These are phyloP conservation scores for Buteo buteo DNA, from an alignment of 2,113 vertebrate genomes.

Conservation along the genomic window DNA sequence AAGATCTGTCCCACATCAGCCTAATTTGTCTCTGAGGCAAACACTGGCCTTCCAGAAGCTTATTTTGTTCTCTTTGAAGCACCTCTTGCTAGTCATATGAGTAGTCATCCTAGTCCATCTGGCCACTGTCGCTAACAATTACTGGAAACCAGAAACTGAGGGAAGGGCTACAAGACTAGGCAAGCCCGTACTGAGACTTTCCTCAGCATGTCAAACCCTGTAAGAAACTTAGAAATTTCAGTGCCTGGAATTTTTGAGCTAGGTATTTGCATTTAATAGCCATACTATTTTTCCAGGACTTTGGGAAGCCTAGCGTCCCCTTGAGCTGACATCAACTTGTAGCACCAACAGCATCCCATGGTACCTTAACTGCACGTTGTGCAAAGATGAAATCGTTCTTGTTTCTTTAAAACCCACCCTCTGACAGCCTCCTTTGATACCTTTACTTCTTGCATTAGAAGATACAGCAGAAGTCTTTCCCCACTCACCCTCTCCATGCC, in stretches of 20 bases:
- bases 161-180: background rate
- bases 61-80: background rate
- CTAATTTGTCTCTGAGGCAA: background rate
- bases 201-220: background rate
- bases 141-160: background rate
- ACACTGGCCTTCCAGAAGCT: background rate
- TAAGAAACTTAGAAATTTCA: background rate
- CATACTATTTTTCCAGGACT: background rate
- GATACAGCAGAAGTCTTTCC: background rate
- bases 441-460: background rate
- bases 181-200: background rate
- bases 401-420: background rate
- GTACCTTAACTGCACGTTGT: accelerated
- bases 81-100: background rate
- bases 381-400: accelerated
- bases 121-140: background rate
- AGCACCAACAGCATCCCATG: background rate
- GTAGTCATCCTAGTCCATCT: background rate
- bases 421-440: background rate
- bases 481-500: background rate
- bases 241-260: background rate
- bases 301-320: background rate
- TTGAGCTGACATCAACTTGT: background rate
- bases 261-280: background rate
- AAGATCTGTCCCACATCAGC: background rate